A percentile compares a stretch with the other conserved stretches of the same genome.
Evolutionary conservation across 2,797 vertebrate genomes (phyloP).

Genomic region (Acridotheres tristis): DNA sequence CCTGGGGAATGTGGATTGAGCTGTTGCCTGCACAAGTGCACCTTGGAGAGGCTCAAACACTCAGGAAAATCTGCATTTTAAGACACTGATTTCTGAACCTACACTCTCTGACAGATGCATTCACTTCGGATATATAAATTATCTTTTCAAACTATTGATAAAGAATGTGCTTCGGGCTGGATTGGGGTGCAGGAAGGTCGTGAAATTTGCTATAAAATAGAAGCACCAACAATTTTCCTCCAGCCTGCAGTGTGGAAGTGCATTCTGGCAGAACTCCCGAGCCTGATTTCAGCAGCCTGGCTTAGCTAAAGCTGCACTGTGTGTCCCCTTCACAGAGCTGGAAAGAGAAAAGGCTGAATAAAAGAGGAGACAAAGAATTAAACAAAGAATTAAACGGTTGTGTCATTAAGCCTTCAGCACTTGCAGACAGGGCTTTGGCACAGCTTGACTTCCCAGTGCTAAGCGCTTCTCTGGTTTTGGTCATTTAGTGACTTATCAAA

Average conservation of each 20-base stretch:
- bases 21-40: neutral
- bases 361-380: neutral
- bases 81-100: neutral
- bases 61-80: neutral
- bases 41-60: neutral
- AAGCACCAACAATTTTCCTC: neutral
- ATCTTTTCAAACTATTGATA: neutral
- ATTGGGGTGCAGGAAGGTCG: neutral
- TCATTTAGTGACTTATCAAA: neutral
- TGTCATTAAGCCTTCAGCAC: neutral
- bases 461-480: neutral
- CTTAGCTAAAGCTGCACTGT: neutral
- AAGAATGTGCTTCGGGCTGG: neutral
- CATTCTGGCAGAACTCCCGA: neutral
- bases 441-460: neutral
- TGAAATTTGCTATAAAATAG: neutral
- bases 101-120: neutral
- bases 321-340: neutral
- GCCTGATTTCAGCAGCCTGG: neutral
- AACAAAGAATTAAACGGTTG: neutral
- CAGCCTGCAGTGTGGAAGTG: neutral
- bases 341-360: neutral
- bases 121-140: neutral
- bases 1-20: neutral
- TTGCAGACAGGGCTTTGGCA: neutral